Conservation (phyloP, 2,888 invertebrate species). For the Orchesellides sinensis region DNA sequence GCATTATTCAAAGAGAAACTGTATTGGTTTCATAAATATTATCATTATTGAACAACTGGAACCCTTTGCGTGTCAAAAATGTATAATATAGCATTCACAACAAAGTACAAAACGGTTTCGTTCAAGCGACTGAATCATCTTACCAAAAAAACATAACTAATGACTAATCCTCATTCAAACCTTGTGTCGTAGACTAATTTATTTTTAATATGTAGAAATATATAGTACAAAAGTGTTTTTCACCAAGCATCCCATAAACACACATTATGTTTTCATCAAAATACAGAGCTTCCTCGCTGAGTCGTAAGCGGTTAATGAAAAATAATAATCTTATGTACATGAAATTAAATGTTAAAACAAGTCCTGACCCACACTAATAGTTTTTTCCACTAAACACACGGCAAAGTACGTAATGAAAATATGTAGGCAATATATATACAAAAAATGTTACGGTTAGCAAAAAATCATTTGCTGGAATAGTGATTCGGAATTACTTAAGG, state of each 20-base stretch:
- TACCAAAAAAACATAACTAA: conserved; percentile 10
- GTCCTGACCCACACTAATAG: conserved; percentile 1
- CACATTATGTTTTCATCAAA: conserved; percentile 1
- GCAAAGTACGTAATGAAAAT: no score
- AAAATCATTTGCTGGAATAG: conserved; percentile 1
- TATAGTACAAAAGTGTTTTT: conserved; percentile 45
- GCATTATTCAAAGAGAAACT: conserved; percentile 32
- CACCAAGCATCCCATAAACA: conserved; percentile 2
- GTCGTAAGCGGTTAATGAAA: conserved; percentile 64
- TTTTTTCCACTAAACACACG: background rate
- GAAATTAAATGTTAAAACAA: conserved; percentile 1
- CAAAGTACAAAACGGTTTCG: conserved; percentile 28
- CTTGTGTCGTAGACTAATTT: background rate
- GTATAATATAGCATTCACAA: conserved; percentile 8
- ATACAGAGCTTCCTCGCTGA: conserved; percentile 57
- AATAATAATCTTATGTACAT: conserved; percentile 62
- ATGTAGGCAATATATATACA: no score
- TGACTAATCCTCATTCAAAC: conserved; percentile 53
- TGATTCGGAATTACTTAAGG: background rate
- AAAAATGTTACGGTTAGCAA: background rate
- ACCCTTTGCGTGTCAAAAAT: conserved; percentile 27
- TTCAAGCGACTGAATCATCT: conserved; percentile 26
- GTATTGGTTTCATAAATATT: conserved; percentile 30
- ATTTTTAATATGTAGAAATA: conserved; percentile 19
- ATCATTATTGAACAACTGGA: conserved; percentile 48